Percentiles rank a stretch among this genome's conserved stretches.
phyloP scores from a whole-genome alignment of 2,888 invertebrate genomes.

The Acanthosepion esculentum region DNA sequence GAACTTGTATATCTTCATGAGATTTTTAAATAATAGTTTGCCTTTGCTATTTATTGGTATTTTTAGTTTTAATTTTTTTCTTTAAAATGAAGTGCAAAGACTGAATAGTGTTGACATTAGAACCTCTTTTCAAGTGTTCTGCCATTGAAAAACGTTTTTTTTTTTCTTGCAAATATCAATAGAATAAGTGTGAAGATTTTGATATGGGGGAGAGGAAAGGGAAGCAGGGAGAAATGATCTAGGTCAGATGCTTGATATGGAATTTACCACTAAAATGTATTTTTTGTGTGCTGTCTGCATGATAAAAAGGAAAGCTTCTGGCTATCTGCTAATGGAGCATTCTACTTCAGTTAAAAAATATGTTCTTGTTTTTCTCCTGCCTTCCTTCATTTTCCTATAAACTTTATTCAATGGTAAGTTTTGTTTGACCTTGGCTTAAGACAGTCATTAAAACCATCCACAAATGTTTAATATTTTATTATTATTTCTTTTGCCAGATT shows the following conservation, averaged over 20 bases:
- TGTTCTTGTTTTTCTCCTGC: background rate
- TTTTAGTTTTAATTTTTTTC: background rate
- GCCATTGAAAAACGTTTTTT: background rate
- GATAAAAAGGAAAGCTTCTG: background rate
- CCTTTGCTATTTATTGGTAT: background rate
- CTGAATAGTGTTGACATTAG: background rate
- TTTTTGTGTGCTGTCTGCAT: background rate
- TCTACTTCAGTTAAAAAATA: background rate
- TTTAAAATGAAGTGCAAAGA: background rate
- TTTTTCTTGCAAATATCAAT: constrained; percentile 2
- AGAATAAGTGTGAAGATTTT: background rate
- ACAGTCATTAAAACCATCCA: background rate
- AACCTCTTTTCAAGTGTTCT: background rate
- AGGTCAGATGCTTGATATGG: background rate
- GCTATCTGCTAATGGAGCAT: background rate
- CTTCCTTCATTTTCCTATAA: background rate
- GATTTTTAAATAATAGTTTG: too few relatives aligned
- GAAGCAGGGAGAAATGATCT: background rate
- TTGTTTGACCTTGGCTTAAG: background rate
- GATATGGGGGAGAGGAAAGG: background rate
- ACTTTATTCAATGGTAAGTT: background rate
- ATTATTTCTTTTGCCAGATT: too few relatives aligned
- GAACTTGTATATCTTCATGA: background rate
- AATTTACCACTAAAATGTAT: background rate
- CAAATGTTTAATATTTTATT: too few relatives aligned